Percentiles rank a stretch among this genome's conserved stretches.
Evolutionary conservation across 1,140 invertebrate species (phyloP).

Genomic region (Meloidogyne hapla): DNA sequence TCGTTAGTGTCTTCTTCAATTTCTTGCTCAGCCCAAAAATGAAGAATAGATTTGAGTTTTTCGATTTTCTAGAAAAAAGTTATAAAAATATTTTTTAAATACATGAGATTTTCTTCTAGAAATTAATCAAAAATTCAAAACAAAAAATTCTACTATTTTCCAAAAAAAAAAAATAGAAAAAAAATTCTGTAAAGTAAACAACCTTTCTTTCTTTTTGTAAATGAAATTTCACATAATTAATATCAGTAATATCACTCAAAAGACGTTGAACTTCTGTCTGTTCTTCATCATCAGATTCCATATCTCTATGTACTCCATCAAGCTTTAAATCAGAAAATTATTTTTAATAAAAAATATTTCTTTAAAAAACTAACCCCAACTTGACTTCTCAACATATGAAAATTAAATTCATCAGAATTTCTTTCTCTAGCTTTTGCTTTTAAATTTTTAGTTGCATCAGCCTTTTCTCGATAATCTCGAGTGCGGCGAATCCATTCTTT

Average conservation of each 20-base stretch:
- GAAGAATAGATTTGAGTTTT: slow-evolving; percentile 77
- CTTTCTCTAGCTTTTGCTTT: slow-evolving; percentile 80
- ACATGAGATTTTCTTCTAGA: too few relatives aligned
- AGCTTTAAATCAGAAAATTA: slow-evolving; percentile 46
- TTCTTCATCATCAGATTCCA: slow-evolving; percentile 70
- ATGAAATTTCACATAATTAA: slow-evolving; percentile 83
- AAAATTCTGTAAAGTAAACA: slow-evolving; percentile 28
- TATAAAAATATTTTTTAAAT: slow-evolving; percentile 24
- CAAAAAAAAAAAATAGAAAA: slow-evolving; percentile 1
- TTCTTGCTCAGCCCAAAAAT: slow-evolving; percentile 65
- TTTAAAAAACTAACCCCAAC: slow-evolving; percentile 68
- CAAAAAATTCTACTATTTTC: too few relatives aligned
- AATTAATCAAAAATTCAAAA: background rate
- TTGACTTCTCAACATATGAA: slow-evolving; percentile 92
- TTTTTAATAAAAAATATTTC: slow-evolving; percentile 20
- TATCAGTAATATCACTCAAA: slow-evolving; percentile 85
- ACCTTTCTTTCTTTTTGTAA: slow-evolving; percentile 78
- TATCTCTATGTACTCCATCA: slow-evolving; percentile 73
- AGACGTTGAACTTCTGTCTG: slow-evolving; percentile 78
- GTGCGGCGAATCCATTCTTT: slow-evolving; percentile 88
- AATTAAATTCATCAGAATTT: slow-evolving; percentile 98
- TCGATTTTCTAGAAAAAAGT: slow-evolving; percentile 76
- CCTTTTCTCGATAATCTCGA: slow-evolving; percentile 72
- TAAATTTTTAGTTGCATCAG: slow-evolving; percentile 78
- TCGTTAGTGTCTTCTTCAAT: background rate